Evolutionary conservation across 2,113 vertebrate species (phyloP).

Genomic region (Phylloscopus trochilus): DNA sequence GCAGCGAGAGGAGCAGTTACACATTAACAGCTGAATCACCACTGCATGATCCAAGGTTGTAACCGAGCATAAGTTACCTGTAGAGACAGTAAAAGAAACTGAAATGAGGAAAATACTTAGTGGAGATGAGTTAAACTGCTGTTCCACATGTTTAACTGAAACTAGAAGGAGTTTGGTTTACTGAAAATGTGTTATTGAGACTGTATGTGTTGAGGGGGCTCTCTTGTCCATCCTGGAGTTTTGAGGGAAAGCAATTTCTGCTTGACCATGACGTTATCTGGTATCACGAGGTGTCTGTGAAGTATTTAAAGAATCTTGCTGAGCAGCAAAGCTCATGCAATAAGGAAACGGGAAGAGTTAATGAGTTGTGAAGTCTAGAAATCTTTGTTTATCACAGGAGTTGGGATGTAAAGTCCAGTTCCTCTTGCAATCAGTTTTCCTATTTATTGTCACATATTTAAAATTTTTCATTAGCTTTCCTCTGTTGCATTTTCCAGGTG

Average conservation of each 20-base stretch:
- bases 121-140: neutral
- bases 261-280: neutral
- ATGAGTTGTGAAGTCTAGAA: neutral
- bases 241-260: neutral
- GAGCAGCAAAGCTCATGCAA: neutral
- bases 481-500: neutral
- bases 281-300: neutral
- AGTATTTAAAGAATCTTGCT: constrained; percentile 1
- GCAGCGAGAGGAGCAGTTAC: neutral
- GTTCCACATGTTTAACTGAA: neutral
- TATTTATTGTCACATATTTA: neutral
- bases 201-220: neutral
- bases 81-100: neutral
- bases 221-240: neutral
- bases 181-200: neutral
- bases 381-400: neutral
- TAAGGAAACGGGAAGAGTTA: neutral
- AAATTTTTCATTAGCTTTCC: neutral
- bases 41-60: neutral
- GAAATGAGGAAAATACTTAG: neutral
- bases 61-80: neutral
- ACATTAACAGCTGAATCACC: neutral
- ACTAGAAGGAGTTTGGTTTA: neutral
- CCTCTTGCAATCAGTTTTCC: neutral
- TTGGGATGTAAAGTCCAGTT: neutral